Base-by-base conservation (phyloP, 2,113 vertebrate genomes). In the Ailuropoda melanoleuca region DNA sequence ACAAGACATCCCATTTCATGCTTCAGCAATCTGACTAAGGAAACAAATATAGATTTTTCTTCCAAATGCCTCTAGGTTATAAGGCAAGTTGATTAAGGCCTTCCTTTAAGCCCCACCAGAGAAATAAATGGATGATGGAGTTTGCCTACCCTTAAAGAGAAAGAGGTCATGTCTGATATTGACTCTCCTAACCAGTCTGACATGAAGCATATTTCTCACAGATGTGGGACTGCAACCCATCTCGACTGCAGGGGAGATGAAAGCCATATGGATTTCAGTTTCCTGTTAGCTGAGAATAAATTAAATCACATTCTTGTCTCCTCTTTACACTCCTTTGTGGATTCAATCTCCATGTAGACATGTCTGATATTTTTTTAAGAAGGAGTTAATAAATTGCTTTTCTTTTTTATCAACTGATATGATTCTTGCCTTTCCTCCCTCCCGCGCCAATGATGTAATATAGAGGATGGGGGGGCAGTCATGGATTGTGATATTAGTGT, bases 1-100 rank as follows among this genome's bases (percentile, higher is more conserved):
- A 97, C 75, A 98, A 98, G 98, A 98, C 97, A 98, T 98, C 96
- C 98, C 90, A 98, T 99, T 99, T 99, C 98, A 98, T 97, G 98
- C 97, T 98, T 98, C 98, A 97, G 97, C 83, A 94, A 91, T 80
- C 97, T 93, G 86, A 98, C 97, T 98, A 95, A 97, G 95, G 97
- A 98, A 98, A 96, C 96, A 97, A 95, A 94, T 92, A 95, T 48
- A 97, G 97, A 97, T 98, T 98, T 98, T 98, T 97, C 88, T 97
- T 96, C 95, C 90, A 94, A 97, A 96, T 95, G 98, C 97, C 97
- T 96, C 83, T 81, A 95, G 94, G 92, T 98, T 97, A 94, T 97
- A 95, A 98, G 95, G 88, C 91, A 98, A 98, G 75, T 87, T 99
- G 97, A 97, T 98, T 98, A 98, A 97, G 93, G 97, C 58, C 95